These are phyloP conservation scores for Aythya fuligula DNA, from an alignment of 2,797 vertebrate species.

Conservation along the genomic window DNA sequence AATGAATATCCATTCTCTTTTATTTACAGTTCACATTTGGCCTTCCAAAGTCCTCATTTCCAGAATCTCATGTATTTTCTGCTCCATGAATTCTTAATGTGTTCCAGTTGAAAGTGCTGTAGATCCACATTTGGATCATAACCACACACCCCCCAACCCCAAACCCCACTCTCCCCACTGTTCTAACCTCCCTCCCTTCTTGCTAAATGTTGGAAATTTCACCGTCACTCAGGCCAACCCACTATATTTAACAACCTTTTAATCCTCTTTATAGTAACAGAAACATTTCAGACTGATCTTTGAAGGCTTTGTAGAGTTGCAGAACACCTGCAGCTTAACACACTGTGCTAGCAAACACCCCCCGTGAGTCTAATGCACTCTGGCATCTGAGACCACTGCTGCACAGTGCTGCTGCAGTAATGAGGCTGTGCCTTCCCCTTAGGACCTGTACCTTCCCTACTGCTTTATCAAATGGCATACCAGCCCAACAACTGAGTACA, in stretches of 20 bases:
- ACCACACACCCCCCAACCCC: background rate
- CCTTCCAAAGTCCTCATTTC: slow-evolving; percentile 73
- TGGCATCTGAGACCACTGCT: slow-evolving; percentile 18
- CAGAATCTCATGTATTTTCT: slow-evolving; percentile 74
- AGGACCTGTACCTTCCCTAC: slow-evolving; percentile 37
- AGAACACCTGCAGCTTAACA: slow-evolving; percentile 75
- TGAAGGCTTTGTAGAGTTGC: slow-evolving; percentile 64
- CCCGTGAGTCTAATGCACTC: background rate
- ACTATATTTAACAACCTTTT: slow-evolving; percentile 76
- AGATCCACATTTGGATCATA: slow-evolving; percentile 59
- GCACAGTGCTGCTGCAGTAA: slow-evolving; percentile 15
- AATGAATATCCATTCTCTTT: slow-evolving; percentile 60
- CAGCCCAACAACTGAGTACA: slow-evolving; percentile 3
- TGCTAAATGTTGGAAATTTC: slow-evolving; percentile 66
- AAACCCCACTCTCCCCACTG: background rate
- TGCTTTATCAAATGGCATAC: background rate
- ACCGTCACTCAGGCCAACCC: background rate
- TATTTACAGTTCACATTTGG: slow-evolving; percentile 76
- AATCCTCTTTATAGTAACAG: slow-evolving; percentile 79
- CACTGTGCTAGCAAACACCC: slow-evolving; percentile 55
- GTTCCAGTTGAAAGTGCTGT: slow-evolving; percentile 76
- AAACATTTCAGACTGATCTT: slow-evolving; percentile 76
- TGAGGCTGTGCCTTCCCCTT: slow-evolving; percentile 48
- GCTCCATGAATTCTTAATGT: slow-evolving; percentile 80
- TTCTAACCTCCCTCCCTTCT: background rate